Base-by-base conservation (phyloP, 2,113 vertebrate species). In the Barbus barbus region DNA sequence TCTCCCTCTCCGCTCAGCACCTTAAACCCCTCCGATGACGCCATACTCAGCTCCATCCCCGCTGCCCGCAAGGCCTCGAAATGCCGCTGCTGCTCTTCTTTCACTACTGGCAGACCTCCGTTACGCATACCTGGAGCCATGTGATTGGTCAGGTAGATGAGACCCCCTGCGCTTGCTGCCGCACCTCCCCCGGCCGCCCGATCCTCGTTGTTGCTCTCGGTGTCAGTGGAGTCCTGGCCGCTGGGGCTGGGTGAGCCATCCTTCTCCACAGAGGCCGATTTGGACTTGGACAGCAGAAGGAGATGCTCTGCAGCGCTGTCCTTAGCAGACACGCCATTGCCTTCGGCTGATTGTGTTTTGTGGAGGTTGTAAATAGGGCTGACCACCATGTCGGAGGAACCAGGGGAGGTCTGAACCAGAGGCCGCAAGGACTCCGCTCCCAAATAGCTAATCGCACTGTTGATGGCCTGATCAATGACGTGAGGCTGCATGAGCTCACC, bases 391-490 rank as follows among this genome's bases (percentile, higher is more conserved):
- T 94, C 96, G 3, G 96, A 95, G 81, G 95, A 92, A 6, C 95
- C 95, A 0, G 96, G 96, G 0, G 97, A 97, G 2, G 97, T 98
- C 93, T 99, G 98, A 73, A 99, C 96, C 44, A 99, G 93, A 0
- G 98, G 97, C 20, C 98, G 96, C 87, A 99, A 92, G 1, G 98
- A 97, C 90, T 99, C 97, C 0, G 98, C 98, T 24, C 97, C 98
- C 84, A 99, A 92, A 92, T 99, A 99, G 85, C 94, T 99, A 93
- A 99, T 99, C 91, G 98, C 98, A 0, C 97, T 99, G 93, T 99
- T 99, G 91, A 99, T 99, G 91, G 98, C 97, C 92, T 99, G 97
- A 93, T 99, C 97, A 12, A 99, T 99, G 84, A 99, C 97, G 0
- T 97, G 97, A 0, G 97, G 97, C 90, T 98, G 97, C 94, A 99